phyloP scores from a whole-genome alignment of 2,797 vertebrate species.

The Netta rufina region DNA sequence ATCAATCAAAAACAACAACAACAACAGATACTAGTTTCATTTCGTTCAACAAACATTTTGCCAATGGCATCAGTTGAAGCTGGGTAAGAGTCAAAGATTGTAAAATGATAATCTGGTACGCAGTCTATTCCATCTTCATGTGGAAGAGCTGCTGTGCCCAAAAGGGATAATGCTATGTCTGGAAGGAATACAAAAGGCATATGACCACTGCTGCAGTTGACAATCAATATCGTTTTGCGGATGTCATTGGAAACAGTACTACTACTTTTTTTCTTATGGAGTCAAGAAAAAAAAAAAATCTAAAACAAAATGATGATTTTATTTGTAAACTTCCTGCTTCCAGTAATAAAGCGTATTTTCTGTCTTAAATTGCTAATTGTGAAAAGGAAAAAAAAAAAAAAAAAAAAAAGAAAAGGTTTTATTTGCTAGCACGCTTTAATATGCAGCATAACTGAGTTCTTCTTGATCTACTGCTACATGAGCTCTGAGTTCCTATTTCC shows the following conservation, averaged over 20 bases:
- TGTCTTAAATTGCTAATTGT: constrained; percentile 59
- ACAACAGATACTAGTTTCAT: not conserved
- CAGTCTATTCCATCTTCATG: not conserved
- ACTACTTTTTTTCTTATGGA: constrained; percentile 47
- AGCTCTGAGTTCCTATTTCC: not conserved
- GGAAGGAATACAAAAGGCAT: constrained; percentile 59
- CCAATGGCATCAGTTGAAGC: constrained; percentile 6
- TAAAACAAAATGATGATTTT: constrained; percentile 43
- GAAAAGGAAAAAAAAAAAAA: constrained; percentile 53
- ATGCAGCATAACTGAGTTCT: not conserved
- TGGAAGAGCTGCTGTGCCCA: not conserved
- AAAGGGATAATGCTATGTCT: not conserved
- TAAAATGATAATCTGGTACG: constrained; percentile 7
- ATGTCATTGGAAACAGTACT: constrained; percentile 49
- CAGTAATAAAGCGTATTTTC: constrained; percentile 60
- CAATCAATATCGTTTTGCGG: constrained; percentile 47
- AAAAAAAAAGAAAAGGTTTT: constrained; percentile 52
- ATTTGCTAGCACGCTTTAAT: not conserved
- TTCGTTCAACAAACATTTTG: not conserved
- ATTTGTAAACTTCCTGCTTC: constrained; percentile 46
- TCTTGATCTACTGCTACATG: not conserved
- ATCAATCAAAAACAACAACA: constrained; percentile 12
- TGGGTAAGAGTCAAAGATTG: not conserved
- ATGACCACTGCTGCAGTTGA: constrained; percentile 51
- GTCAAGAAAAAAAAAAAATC: constrained; percentile 56